phyloP scores from a whole-genome alignment of 2,888 invertebrate genomes.

The Dromius quadrimaculatus region DNA sequence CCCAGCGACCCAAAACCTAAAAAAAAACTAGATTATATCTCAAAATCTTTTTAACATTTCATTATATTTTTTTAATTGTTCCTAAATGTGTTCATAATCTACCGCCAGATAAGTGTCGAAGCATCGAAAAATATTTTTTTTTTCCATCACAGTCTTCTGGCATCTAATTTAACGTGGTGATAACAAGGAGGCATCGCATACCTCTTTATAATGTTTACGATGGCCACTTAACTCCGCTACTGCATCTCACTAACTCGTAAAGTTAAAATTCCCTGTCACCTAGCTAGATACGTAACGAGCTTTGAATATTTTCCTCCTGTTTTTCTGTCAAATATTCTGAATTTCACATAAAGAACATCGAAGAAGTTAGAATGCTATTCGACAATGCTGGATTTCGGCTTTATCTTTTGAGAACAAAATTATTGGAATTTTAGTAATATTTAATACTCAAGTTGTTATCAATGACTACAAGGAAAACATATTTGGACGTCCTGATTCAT shows the following conservation, averaged over 20 bases:
- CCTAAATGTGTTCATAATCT: conserved; percentile 43
- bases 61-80: conserved; percentile 45
- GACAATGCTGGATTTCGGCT: too few species aligned
- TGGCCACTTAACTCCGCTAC: conserved; percentile 45
- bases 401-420: too few species aligned
- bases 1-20: not conserved
- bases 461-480: too few species aligned
- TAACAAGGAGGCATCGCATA: conserved; percentile 28
- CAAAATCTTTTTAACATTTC: conserved; percentile 21
- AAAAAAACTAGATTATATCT: not conserved
- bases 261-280: conserved; percentile 44
- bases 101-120: conserved; percentile 39
- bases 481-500: too few species aligned
- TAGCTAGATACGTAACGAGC: conserved; percentile 26
- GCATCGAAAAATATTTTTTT: conserved; percentile 9
- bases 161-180: conserved; percentile 21
- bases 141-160: conserved; percentile 3
- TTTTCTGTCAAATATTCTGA: conserved; percentile 27
- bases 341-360: conserved; percentile 29
- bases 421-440: too few species aligned
- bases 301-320: conserved; percentile 35
- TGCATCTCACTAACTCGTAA: conserved; percentile 41
- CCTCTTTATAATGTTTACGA: conserved; percentile 41
- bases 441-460: too few species aligned
- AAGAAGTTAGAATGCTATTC: too few species aligned